A percentile compares a stretch with the other conserved stretches of the same genome.
Evolutionary conservation across 2,888 invertebrate species (phyloP).

Genomic region (Sinohyriopsis cumingii): DNA sequence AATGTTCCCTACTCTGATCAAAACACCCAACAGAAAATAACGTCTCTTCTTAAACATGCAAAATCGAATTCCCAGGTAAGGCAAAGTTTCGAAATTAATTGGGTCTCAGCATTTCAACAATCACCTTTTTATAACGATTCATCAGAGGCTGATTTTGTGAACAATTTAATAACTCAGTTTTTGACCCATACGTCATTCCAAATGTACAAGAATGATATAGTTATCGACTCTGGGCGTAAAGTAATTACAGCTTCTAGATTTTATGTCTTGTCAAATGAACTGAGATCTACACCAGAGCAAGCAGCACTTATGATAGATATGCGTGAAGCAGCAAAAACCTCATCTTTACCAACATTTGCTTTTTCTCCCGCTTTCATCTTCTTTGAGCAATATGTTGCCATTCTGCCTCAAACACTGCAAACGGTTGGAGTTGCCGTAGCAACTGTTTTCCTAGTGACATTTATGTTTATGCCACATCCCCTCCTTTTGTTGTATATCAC

Average conservation of each 20-base stretch:
- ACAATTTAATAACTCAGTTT: slow-evolving; percentile 10
- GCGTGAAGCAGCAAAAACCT: slow-evolving; percentile 42
- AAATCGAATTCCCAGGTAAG: slow-evolving; percentile 16
- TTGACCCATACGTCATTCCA: slow-evolving; percentile 9
- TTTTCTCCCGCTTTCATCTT: slow-evolving; percentile 51
- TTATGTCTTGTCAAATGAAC: slow-evolving; percentile 89
- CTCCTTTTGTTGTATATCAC: slow-evolving; percentile 44
- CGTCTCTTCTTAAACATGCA: slow-evolving; percentile 6
- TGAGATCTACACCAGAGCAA: slow-evolving; percentile 80
- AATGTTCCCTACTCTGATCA: slow-evolving; percentile 9
- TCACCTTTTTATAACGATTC: slow-evolving; percentile 5
- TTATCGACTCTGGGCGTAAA: slow-evolving; percentile 18
- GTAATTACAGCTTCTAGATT: slow-evolving; percentile 82
- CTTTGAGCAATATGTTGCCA: slow-evolving; percentile 59
- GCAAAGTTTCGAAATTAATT: slow-evolving; percentile 17
- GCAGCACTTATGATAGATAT: slow-evolving; percentile 51
- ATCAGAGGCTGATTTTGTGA: slow-evolving; percentile 16
- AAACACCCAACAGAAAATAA: slow-evolving; percentile 6
- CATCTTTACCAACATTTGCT: slow-evolving; percentile 41
- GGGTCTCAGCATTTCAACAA: slow-evolving; percentile 14
- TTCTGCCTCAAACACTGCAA: slow-evolving; percentile 55
- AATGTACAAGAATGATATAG: slow-evolving; percentile 43
- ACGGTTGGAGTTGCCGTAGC: slow-evolving; percentile 56
- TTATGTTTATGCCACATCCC: slow-evolving; percentile 59
- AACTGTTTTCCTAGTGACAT: slow-evolving; percentile 54